Base-by-base conservation (phyloP, 1,140 invertebrate species). In the Hydropsyche tenuis region DNA sequence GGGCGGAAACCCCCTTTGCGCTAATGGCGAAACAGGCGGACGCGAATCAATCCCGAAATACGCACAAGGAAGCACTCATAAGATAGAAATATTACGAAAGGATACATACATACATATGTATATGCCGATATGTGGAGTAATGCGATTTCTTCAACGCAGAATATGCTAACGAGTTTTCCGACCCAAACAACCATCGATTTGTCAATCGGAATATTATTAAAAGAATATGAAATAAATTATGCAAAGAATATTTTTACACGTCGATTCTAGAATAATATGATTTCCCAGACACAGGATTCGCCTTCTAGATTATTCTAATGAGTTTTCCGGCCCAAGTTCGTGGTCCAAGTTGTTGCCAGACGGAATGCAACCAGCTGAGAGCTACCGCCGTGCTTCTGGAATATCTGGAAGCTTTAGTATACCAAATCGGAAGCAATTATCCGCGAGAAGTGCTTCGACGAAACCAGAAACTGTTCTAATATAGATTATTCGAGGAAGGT, bases 381-480 rank as follows among this genome's bases (percentile, higher is more conserved):
- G 30, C 30, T 4, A 37, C 30, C 3, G 9, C 9, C 30, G 30
- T 3, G 30, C 9, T 37, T 37, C 30, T 37, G 30, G 30, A 37
- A 37, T 37, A 37, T 37, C 30, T 37, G 30, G 30, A 4, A 9
- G 30, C 3, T 37, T 9, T 37, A 4, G 48, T 20, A 20, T 20
- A 16, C 20, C 56, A 9, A 60, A 60, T 60, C 56, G 56, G 56
- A 60, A 60, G 56, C 56, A 60, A 60, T 60, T 60, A 60, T 60
- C 56, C 56, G 23, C 56, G 23, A 60, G 23, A 27, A 60, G 56
- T 14, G 56, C 56, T 27, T 22, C 56, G 56, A 11, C 23, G 56
- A 22, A 37, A 9, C 56, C 22, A 60, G 56, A 25, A 60, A 60
- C 18, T 23, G 25, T 22, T 22, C 56, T 12, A 60, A 60, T 60